These are phyloP conservation scores for Uloborus diversus DNA, from an alignment of 1,140 invertebrate genomes.

Conservation along the genomic window DNA sequence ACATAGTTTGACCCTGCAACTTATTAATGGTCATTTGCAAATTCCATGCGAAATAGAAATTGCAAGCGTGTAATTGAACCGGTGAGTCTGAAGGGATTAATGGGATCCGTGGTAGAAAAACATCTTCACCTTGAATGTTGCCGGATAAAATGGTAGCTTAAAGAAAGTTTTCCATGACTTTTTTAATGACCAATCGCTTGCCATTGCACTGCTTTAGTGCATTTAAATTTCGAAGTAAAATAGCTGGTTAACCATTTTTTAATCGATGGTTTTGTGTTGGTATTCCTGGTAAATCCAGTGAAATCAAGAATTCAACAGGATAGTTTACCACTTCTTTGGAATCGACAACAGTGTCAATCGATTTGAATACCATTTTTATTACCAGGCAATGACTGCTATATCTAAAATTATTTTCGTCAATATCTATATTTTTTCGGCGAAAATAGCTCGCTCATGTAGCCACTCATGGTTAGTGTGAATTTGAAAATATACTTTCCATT, in stretches of 20 bases:
- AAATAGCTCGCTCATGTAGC: slow-evolving; percentile 21
- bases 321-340: neutral
- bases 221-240: too few species aligned
- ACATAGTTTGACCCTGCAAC: too few species aligned
- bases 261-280: neutral
- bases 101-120: too few species aligned
- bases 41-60: too few species aligned
- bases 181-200: too few species aligned
- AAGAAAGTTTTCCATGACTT: too few species aligned
- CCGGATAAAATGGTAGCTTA: too few species aligned
- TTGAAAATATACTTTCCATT: neutral
- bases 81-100: too few species aligned
- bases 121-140: too few species aligned
- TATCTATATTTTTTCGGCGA: slow-evolving; percentile 45
- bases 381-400: slow-evolving; percentile 46
- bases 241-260: slow-evolving; percentile 4
- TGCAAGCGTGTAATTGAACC: too few species aligned
- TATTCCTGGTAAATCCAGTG: slow-evolving; percentile 12
- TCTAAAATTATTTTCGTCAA: slow-evolving; percentile 23
- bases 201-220: too few species aligned
- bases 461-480: neutral
- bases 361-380: slow-evolving; percentile 18
- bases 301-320: slow-evolving; percentile 17
- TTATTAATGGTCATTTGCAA: too few species aligned
- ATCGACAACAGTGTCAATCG: slow-evolving; percentile 17